Evolutionary conservation across 2,888 invertebrate species (phyloP), one percentile per base, ranked within the genome.

Genomic region (Dermolepida albohirtum): DNA sequence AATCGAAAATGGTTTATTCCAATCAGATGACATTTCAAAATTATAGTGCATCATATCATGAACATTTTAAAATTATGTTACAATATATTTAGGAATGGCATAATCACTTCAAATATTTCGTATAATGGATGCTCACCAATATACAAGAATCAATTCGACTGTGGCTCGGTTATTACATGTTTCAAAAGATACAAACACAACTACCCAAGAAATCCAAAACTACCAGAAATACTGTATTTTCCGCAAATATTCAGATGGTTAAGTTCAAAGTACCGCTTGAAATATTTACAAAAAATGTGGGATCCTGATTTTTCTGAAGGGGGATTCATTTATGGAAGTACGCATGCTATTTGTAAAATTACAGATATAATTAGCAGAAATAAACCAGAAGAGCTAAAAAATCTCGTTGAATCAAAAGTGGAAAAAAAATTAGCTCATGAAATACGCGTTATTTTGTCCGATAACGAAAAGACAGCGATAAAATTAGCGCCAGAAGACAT

Each of bases 301-400:
- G 84, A 84, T 71, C 80, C 81, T 0, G 81, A 83, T 4, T 84
- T 84, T 70, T 77, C 79, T n/a, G 84, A 84, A 75, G 84, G 84
- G 0, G 82, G 81, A 5, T 84, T 84, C 67, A 83, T 84, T 66
- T 83, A 81, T 67, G 84, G 84, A 12, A 74, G 74, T 5, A 78
- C 77, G 2, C 72, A 76, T 44, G 84, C 84, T 0, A 77, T 83
- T 12, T 83, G 83, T 68, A 75, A 75, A 66, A 81, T 84, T 49
- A 82, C 82, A 0, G 80, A 83, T 67, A 82, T 83, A 63, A 81
- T 84, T 11, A 77, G 78, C 69, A 69, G 73, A n/a, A 77, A 80
- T 65, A 74, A 77, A 66, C 74, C 78, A 2, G 75, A 80, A 22
- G 74, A 80, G 64, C 69, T 84, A 14, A 74, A 79, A 8, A 76